Percentiles rank a stretch among this genome's conserved stretches.
These are phyloP conservation scores for Brachyhypopomus gauderio DNA, from an alignment of 2,113 vertebrate genomes.

Conservation along the genomic window DNA sequence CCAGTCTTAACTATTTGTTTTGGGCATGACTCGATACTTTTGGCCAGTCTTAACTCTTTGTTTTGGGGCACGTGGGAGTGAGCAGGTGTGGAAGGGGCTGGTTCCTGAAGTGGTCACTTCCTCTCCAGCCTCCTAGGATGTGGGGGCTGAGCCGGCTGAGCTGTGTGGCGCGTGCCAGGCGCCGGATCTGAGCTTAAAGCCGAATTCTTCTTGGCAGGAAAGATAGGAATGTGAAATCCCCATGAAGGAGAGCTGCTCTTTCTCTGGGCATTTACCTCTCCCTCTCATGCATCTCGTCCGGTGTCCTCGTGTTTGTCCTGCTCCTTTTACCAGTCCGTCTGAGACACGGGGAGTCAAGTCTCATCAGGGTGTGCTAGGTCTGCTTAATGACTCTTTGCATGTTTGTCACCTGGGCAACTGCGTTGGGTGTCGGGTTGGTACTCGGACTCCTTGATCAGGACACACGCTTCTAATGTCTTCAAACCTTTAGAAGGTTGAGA, in stretches of 20 bases:
- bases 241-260: no score
- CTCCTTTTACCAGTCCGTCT: neutral
- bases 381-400: slow-evolving; percentile 12
- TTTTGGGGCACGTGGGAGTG: neutral
- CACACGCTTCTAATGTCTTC: neutral
- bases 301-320: neutral
- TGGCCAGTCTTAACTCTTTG: neutral
- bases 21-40: slow-evolving; percentile 9
- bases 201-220: no score
- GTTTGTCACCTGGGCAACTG: neutral
- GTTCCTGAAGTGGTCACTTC: neutral
- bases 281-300: neutral
- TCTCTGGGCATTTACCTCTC: no score
- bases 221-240: no score
- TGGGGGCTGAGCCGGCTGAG: neutral
- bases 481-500: neutral
- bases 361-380: neutral
- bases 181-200: neutral
- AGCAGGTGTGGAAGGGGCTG: neutral
- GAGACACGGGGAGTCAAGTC: neutral
- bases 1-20: neutral
- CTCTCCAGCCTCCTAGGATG: no score
- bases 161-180: neutral
- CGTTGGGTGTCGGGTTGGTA: neutral
- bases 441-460: neutral